These are phyloP conservation scores for Gymnarchus niloticus DNA, from an alignment of 2,113 vertebrate genomes.

Conservation along the genomic window DNA sequence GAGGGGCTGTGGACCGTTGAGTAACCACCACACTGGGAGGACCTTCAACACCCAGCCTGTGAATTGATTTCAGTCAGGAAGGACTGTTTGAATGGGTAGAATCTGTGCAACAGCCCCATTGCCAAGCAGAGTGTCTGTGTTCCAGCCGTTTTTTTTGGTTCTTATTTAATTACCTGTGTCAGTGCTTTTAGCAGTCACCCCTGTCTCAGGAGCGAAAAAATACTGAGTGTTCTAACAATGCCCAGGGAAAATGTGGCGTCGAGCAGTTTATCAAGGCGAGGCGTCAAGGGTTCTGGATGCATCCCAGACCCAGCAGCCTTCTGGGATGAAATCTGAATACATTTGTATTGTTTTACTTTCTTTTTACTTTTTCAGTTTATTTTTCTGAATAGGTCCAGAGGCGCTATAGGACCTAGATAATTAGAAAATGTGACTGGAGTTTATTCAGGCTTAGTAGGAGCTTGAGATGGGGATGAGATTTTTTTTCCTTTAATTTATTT, in stretches of 20 bases:
- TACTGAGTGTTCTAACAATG: background rate
- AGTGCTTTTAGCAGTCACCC: background rate
- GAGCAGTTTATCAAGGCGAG: background rate
- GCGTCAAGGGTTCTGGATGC: background rate
- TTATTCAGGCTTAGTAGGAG: background rate
- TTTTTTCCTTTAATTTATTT: background rate
- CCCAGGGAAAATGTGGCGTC: background rate
- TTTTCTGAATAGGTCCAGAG: conserved; percentile 13
- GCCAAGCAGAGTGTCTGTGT: background rate
- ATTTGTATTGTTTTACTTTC: background rate
- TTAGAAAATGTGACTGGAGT: conserved; percentile 27
- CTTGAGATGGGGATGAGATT: background rate
- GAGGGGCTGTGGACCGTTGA: background rate
- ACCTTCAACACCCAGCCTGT: background rate
- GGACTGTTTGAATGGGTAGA: background rate
- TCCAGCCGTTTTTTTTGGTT: conserved; percentile 18
- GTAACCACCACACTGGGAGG: background rate
- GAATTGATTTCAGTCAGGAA: too few relatives aligned
- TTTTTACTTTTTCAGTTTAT: conserved; percentile 20
- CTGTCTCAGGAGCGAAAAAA: background rate
- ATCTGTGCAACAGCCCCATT: background rate
- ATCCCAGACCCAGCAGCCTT: background rate
- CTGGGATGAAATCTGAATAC: background rate
- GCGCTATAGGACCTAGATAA: conserved; percentile 18
- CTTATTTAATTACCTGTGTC: conserved; percentile 28